Conservation (phyloP, 2,888 invertebrate genomes). For the Meta bourneti region DNA sequence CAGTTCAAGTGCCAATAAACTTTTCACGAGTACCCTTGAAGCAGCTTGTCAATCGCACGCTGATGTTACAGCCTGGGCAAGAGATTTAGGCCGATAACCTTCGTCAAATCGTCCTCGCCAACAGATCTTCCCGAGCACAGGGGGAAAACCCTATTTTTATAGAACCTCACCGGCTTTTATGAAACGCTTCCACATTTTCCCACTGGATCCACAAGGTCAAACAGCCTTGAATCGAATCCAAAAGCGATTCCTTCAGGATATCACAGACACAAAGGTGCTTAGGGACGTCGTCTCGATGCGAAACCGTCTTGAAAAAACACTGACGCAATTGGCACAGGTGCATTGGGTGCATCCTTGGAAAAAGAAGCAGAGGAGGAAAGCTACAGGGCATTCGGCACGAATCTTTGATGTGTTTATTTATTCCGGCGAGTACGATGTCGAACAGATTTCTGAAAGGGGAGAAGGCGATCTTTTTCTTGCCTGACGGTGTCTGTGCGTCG, state of each 20-base stretch:
- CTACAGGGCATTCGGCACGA: conserved; percentile 27
- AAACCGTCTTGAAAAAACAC: conserved; percentile 19
- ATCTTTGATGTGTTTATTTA: conserved; percentile 67
- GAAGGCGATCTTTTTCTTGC: conserved; percentile 28
- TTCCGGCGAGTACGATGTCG: conserved; percentile 2
- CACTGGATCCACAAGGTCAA: conserved; percentile 23
- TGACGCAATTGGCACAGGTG: conserved; percentile 76
- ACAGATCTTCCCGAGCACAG: not conserved
- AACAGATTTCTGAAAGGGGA: conserved; percentile 52
- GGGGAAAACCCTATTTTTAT: conserved; percentile 45
- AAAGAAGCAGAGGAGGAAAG: not conserved
- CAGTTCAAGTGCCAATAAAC: not conserved
- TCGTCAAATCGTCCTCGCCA: conserved; percentile 10
- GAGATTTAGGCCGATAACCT: not conserved
- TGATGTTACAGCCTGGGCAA: not conserved
- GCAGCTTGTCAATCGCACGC: not conserved
- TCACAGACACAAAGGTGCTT: conserved; percentile 60
- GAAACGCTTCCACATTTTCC: conserved; percentile 29
- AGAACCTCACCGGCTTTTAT: conserved; percentile 15
- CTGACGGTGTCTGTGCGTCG: not conserved
- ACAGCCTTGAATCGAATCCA: conserved; percentile 48
- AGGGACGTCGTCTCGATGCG: conserved; percentile 15
- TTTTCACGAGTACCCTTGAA: not conserved
- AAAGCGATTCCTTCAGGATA: conserved; percentile 9
- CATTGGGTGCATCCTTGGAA: conserved; percentile 66